Base-by-base conservation (phyloP, 1,140 invertebrate species). In the Camponotus pennsylvanicus region DNA sequence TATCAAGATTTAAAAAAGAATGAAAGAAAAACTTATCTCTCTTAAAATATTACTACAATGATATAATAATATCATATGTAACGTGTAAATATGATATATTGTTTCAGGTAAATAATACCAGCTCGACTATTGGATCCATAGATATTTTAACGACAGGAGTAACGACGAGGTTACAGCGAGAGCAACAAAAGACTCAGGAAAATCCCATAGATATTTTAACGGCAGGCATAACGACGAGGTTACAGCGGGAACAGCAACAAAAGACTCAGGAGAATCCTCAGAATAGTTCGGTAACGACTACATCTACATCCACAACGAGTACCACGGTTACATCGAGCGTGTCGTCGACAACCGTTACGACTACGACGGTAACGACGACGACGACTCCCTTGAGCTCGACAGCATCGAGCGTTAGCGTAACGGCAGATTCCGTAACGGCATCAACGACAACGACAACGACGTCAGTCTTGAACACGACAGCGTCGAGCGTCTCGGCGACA, bases 191-290 rank as follows among this genome's bases (percentile, higher is more conserved):
- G 89, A 96, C 96, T 40, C 95, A 94, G 90, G 94, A 94, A 69
- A 95, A 94, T 93, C 95, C 95, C 73, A 96, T 96, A 80, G 97
- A 97, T 88, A 97, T 97, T 87, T 95, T 97, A 89, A 96, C 97
- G 3, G 96, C 97, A 67, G 97, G 97, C 34, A 97, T 98, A 8
- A 98, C 97, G 87, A 98, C 97, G 5, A 95, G 97, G 76, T 95
- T 98, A 87, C 97, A 98, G 94, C 96, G 97, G 7, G 97, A 97
- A 89, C 97, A 97, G 92, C 97, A 97, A 89, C 96, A 97, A 87
- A 97, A 97, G 89, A 96, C 96, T 40, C 95, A 94, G 90, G 94
- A 94, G 73, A 95, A 94, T 93, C 95, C 95, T 61, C 93, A 94
- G 59, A 95, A 78, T 89, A 93, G 83, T 91, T 90, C 85, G 9